Evolutionary conservation across 2,888 invertebrate genomes (phyloP).

Genomic region (Ramazzottius varieornatus): DNA sequence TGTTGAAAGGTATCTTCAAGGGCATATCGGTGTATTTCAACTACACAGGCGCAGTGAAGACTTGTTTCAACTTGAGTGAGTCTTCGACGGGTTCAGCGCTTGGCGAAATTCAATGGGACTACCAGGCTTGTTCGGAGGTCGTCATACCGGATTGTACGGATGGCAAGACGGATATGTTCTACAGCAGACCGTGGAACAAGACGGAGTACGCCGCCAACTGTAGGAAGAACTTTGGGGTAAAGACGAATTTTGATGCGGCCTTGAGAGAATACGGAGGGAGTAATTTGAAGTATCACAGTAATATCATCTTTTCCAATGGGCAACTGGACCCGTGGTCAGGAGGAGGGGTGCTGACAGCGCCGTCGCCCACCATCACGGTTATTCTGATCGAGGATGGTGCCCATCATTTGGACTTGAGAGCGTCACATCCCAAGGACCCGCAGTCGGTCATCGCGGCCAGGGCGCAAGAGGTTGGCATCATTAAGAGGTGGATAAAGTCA

Average conservation of each 20-base stretch:
- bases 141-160: constrained; percentile 72
- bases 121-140: constrained; percentile 75
- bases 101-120: constrained; percentile 5
- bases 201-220: constrained; percentile 39
- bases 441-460: constrained; percentile 19
- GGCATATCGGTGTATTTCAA: constrained; percentile 52
- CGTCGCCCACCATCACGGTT: constrained; percentile 18
- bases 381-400: constrained; percentile 24
- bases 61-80: constrained; percentile 33
- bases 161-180: constrained; percentile 56
- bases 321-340: constrained; percentile 27
- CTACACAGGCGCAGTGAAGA: constrained; percentile 38
- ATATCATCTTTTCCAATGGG: constrained; percentile 30
- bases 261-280: constrained; percentile 52
- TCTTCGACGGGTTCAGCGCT: not conserved
- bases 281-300: constrained; percentile 33
- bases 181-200: constrained; percentile 43
- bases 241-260: constrained; percentile 38
- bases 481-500: constrained; percentile 9
- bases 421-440: constrained; percentile 22
- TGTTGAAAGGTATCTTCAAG: constrained; percentile 36
- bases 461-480: constrained; percentile 12
- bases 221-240: constrained; percentile 33
- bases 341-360: constrained; percentile 20
- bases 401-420: constrained; percentile 27